phyloP scores from a whole-genome alignment of 2,888 invertebrate species.

The Platypus cylindrus region DNA sequence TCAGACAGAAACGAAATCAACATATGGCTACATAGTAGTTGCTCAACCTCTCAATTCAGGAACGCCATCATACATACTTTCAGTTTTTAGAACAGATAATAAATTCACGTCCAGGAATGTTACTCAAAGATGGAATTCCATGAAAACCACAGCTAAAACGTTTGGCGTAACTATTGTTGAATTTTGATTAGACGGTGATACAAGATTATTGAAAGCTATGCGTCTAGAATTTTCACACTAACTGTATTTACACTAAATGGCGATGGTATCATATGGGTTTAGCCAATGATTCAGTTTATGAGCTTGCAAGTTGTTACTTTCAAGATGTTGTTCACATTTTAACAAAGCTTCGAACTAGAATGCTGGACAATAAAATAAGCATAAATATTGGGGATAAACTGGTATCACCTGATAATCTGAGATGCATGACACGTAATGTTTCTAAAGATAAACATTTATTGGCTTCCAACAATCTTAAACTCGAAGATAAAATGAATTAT shows the following conservation, averaged over 20 bases:
- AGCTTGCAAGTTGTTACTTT: not conserved
- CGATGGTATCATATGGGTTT: constrained; percentile 2
- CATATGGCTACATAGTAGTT: constrained; percentile 1
- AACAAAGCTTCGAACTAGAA: constrained; percentile 1
- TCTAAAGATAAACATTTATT: not conserved
- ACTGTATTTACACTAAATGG: not conserved
- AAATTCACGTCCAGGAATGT: constrained; percentile 5
- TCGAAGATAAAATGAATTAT: not conserved
- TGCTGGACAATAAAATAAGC: not conserved
- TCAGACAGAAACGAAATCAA: constrained; percentile 2
- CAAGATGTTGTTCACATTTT: constrained; percentile 1
- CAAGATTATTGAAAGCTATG: constrained; percentile 1
- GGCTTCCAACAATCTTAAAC: not conserved
- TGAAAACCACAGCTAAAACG: not conserved
- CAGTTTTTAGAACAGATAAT: constrained; percentile 4
- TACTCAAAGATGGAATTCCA: constrained; percentile 1
- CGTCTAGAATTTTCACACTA: not conserved
- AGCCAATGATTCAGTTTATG: not conserved
- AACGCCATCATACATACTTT: not conserved
- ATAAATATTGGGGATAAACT: not conserved
- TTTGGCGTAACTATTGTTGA: constrained; percentile 1
- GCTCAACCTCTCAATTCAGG: constrained; percentile 1
- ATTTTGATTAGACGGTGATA: constrained; percentile 1
- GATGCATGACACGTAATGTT: too few relatives aligned
- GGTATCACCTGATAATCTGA: not conserved